phyloP scores from a whole-genome alignment of 2,113 vertebrate genomes.

The Gopherus flavomarginatus region DNA sequence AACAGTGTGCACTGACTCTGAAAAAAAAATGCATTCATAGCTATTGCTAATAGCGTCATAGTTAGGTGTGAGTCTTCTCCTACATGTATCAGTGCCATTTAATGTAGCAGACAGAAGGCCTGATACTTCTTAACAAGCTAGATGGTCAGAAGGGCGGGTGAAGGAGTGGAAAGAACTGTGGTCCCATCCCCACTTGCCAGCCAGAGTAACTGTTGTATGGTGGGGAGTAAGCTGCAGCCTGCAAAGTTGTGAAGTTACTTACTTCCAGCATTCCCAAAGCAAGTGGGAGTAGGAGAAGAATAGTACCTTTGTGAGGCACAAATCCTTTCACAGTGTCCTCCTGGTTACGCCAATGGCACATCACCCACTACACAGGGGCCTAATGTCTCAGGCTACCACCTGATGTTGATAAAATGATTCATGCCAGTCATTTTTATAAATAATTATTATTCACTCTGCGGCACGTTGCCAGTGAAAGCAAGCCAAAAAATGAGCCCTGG shows the following conservation, averaged over 20 bases:
- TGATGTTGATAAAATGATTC: background rate
- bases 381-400: background rate
- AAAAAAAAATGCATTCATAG: slow-evolving; percentile 40
- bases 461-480: background rate
- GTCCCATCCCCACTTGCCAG: background rate
- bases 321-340: background rate
- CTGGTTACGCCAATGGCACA: background rate
- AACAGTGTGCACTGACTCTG: slow-evolving; percentile 22
- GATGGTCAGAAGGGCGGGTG: background rate
- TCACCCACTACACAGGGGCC: background rate
- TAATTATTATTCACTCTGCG: background rate
- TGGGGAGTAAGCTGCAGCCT: background rate
- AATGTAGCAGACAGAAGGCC: background rate
- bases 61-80: background rate
- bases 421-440: background rate
- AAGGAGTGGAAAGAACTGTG: background rate
- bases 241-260: background rate
- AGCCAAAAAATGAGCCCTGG: background rate
- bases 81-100: background rate
- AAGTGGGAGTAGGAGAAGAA: background rate
- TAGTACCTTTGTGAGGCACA: background rate
- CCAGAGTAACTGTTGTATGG: background rate
- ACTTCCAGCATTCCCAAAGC: background rate
- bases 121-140: slow-evolving; percentile 1
- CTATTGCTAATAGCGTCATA: slow-evolving; percentile 18